A percentile compares a stretch with the other conserved stretches of the same genome.
Conservation (phyloP, 1,140 invertebrate species). For the Diorhabda sublineata region DNA sequence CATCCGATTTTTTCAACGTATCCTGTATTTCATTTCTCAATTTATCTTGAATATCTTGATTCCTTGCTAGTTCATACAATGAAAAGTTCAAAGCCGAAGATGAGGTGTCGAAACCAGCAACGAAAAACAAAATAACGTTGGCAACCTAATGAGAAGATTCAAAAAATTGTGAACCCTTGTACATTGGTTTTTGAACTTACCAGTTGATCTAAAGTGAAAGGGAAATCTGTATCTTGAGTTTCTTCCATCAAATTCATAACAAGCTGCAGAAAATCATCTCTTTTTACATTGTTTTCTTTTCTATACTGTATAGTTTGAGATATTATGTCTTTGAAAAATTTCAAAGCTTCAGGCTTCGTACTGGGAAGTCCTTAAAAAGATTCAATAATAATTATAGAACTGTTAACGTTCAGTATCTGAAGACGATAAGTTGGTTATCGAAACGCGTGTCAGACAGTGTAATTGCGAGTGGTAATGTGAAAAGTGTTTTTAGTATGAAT, state of each 20-base stretch:
- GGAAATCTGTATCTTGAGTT: not conserved
- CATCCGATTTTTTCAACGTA: conserved; percentile 48
- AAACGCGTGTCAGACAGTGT: too few species aligned
- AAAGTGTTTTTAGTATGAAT: too few species aligned
- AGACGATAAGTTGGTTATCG: too few species aligned
- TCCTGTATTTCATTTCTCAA: conserved; percentile 48
- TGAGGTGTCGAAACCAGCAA: conserved; percentile 55
- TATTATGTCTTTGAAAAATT: conserved; percentile 49
- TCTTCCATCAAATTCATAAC: conserved; percentile 46
- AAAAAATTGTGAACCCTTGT: not conserved
- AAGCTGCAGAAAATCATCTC: conserved; percentile 55
- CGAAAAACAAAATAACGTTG: conserved; percentile 37
- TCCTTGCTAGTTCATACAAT: conserved; percentile 50
- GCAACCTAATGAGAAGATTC: not conserved
- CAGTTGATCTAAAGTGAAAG: not conserved
- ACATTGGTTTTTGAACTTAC: not conserved
- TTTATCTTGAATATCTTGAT: conserved; percentile 50
- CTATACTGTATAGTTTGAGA: conserved; percentile 49
- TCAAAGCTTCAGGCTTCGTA: conserved; percentile 33
- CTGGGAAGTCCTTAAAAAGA: too few species aligned
- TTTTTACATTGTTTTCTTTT: conserved; percentile 44
- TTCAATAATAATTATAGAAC: too few species aligned
- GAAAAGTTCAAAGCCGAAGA: conserved; percentile 50
- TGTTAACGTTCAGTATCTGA: too few species aligned
- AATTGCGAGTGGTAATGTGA: too few species aligned